These are phyloP conservation scores for Mus minutoides DNA, from an alignment of 2,797 vertebrate genomes.

Conservation along the genomic window DNA sequence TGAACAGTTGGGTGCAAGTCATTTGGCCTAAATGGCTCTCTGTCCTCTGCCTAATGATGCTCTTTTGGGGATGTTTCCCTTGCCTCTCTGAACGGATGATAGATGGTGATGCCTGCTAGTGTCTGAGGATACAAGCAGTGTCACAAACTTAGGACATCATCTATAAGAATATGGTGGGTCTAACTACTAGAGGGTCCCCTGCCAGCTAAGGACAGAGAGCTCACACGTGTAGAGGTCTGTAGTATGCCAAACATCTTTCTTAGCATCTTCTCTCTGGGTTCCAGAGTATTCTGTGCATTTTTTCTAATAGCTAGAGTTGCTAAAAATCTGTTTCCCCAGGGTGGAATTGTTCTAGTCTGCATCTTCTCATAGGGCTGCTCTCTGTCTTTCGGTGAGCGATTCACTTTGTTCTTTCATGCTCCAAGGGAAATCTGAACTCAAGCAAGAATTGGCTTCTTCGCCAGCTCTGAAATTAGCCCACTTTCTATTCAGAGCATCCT, in stretches of 20 bases:
- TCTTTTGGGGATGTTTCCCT: slow-evolving; percentile 1
- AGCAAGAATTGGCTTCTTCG: neutral
- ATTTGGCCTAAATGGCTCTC: slow-evolving; percentile 27
- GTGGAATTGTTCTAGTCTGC: neutral
- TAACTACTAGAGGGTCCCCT: neutral
- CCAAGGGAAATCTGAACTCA: neutral
- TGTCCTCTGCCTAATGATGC: slow-evolving; percentile 53
- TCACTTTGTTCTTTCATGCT: neutral
- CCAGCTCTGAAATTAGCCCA: neutral
- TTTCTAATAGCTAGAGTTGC: neutral
- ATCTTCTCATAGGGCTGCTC: neutral
- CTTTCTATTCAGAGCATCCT: neutral
- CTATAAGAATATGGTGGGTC: neutral
- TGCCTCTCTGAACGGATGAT: neutral
- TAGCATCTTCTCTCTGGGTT: neutral
- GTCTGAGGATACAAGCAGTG: neutral
- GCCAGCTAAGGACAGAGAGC: neutral
- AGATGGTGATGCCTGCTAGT: neutral
- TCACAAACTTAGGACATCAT: neutral
- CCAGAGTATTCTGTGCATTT: neutral
- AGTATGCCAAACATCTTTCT: neutral
- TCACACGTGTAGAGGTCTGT: neutral
- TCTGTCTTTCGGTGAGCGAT: neutral
- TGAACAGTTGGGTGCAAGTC: slow-evolving; percentile 68
- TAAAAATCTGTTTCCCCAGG: neutral